A percentile compares a stretch with the other conserved stretches of the same genome.
Evolutionary conservation across 2,888 invertebrate genomes (phyloP).

Genomic region (Subacronicta megacephala): DNA sequence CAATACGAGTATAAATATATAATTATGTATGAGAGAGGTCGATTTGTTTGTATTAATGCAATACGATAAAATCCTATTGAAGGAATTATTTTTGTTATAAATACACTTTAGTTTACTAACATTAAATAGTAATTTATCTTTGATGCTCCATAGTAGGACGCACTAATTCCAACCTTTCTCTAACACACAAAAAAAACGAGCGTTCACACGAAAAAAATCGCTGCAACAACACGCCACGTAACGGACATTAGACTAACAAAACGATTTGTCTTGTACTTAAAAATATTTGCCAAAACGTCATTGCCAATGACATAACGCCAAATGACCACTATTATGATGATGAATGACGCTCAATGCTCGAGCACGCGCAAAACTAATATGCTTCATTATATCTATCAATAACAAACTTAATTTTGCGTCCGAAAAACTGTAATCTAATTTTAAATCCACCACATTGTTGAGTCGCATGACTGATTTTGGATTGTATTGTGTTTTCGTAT

Average conservation of each 20-base stretch:
- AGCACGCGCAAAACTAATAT: conserved; percentile 54
- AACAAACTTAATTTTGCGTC: conserved; percentile 30
- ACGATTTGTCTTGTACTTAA: conserved; percentile 53
- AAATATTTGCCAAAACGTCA: conserved; percentile 58
- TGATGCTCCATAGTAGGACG: neutral
- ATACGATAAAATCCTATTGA: too few relatives aligned
- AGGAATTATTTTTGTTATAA: too few relatives aligned
- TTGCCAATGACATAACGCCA: conserved; percentile 55
- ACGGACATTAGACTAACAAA: conserved; percentile 46
- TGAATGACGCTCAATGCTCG: conserved; percentile 49
- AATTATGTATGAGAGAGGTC: too few relatives aligned
- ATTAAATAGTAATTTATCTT: too few relatives aligned
- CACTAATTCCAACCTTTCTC: conserved; percentile 35
- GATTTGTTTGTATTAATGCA: too few relatives aligned
- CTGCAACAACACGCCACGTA: conserved; percentile 32
- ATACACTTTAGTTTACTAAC: too few relatives aligned
- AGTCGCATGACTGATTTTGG: neutral
- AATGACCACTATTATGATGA: conserved; percentile 56
- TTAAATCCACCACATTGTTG: conserved; percentile 2
- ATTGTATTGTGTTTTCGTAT: neutral
- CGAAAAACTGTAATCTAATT: neutral
- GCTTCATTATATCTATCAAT: conserved; percentile 42
- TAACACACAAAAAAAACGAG: conserved; percentile 29
- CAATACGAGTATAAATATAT: too few relatives aligned
- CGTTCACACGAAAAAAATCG: conserved; percentile 25